phyloP scores from a whole-genome alignment of 1,140 invertebrate species.

The Nixonia krombeini region DNA sequence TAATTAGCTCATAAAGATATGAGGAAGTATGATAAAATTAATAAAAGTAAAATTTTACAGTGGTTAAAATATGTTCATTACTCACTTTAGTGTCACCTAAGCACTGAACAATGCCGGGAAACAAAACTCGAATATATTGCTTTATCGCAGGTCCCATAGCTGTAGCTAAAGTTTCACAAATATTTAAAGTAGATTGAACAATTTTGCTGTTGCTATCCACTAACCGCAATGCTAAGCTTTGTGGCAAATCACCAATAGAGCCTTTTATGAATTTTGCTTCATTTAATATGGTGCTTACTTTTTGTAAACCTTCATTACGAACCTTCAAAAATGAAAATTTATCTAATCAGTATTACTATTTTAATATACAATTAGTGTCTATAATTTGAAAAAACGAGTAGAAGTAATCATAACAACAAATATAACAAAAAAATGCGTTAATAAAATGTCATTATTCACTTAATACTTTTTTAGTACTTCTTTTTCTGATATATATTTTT shows the following conservation, averaged over 20 bases:
- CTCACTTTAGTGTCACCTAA: slow-evolving; percentile 77
- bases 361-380: no score
- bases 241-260: slow-evolving; percentile 86
- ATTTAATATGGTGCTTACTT: slow-evolving; percentile 81
- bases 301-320: slow-evolving; percentile 86
- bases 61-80: no score
- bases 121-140: slow-evolving; percentile 83
- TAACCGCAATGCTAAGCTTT: slow-evolving; percentile 81
- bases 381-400: no score
- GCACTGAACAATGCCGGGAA: slow-evolving; percentile 86
- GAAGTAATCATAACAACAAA: no score
- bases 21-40: no score
- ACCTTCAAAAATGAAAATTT: slow-evolving; percentile 74
- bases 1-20: no score
- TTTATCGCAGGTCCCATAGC: slow-evolving; percentile 88
- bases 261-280: slow-evolving; percentile 86
- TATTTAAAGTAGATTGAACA: slow-evolving; percentile 83
- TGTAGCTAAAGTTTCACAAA: slow-evolving; percentile 84
- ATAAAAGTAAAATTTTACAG: no score
- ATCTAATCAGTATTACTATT: slow-evolving; percentile 4
- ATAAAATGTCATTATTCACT: no score
- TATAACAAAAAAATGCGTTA: no score
- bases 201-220: slow-evolving; percentile 94
- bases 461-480: no score
- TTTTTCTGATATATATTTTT: no score